Base-by-base conservation (phyloP, 2,888 invertebrate genomes). In the Apotomis betuletana region DNA sequence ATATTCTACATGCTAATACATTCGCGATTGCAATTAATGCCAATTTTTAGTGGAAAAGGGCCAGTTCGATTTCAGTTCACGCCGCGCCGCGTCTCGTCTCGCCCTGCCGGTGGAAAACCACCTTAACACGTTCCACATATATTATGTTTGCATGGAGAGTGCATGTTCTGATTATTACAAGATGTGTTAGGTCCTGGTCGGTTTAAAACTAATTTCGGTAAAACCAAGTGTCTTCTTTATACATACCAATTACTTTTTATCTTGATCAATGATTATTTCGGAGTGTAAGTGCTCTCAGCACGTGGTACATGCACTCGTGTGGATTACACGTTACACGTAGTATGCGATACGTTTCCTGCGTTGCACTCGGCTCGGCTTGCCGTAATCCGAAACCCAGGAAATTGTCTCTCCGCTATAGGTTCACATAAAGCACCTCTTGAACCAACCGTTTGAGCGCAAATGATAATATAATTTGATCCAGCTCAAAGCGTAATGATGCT, bases 351-450 rank as follows among this genome's bases (percentile, higher is more conserved):
- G 75, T 82, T 86, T 86, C 85, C 84, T 86, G 83, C 80, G 77
- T 75, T 81, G 78, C 75, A 73, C 68, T 73, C 77, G 75, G 70
- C 69, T 83, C 81, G 75, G 74, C 75, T 81, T 77, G 78, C 80
- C 69, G 87, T 85, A 87, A 88, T 76, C 71, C 67, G 83, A 88
- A 79, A 83, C 74, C 75, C 81, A 82, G 81, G 82, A 85, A 85
- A 83, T 76, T 74, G 73, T 70, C 64, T 73, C 61, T 68, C 69
- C 64, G 67, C 69, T 71, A 67, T 70, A 57, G 4, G 12, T 55
- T 57, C 65, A 57, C 51, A 49, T 65, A 44, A 13, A 61, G 9
- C 59, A 64, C 55, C 64, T 46, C 55, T 55, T 57, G 55, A 65
- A 57, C 55, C 44, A 46, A 57, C 55, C 55, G n/a, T 46, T 65